Conservation (phyloP, 2,797 vertebrate genomes). For the Lepidocolaptes lacrymiger region DNA sequence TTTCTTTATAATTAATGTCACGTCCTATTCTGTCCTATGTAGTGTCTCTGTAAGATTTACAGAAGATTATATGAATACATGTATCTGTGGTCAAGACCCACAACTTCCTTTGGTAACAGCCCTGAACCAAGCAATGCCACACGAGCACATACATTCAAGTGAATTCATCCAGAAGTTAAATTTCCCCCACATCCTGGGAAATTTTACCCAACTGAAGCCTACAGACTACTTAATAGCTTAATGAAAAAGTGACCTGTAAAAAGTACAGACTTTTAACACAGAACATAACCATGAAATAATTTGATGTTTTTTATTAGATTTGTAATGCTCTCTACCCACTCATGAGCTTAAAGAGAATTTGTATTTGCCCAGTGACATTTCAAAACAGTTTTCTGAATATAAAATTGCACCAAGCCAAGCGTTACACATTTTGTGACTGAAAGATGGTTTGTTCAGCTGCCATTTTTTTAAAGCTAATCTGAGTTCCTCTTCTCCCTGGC, state of each 20-base stretch:
- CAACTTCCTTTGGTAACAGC: neutral
- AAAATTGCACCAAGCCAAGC: slow-evolving; percentile 3
- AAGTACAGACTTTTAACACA: neutral
- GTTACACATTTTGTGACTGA: slow-evolving; percentile 23
- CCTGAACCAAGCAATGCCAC: neutral
- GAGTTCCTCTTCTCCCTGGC: neutral
- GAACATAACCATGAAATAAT: neutral
- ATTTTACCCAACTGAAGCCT: neutral
- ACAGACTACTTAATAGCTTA: neutral
- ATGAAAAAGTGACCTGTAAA: neutral
- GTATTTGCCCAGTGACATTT: neutral
- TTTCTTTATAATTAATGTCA: neutral
- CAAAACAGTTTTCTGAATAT: neutral
- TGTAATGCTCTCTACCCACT: neutral
- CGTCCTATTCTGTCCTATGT: neutral
- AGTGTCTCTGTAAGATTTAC: neutral
- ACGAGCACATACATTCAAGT: neutral
- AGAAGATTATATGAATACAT: neutral
- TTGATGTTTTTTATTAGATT: neutral
- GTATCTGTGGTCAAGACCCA: neutral
- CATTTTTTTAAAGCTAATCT: neutral
- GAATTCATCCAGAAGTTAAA: neutral
- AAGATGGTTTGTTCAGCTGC: slow-evolving; percentile 41
- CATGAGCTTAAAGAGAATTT: neutral
- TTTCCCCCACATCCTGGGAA: neutral